Percentiles rank a stretch among this genome's conserved stretches.
Conservation (phyloP, 2,797 vertebrate genomes). For the Ispidina lecontei region DNA sequence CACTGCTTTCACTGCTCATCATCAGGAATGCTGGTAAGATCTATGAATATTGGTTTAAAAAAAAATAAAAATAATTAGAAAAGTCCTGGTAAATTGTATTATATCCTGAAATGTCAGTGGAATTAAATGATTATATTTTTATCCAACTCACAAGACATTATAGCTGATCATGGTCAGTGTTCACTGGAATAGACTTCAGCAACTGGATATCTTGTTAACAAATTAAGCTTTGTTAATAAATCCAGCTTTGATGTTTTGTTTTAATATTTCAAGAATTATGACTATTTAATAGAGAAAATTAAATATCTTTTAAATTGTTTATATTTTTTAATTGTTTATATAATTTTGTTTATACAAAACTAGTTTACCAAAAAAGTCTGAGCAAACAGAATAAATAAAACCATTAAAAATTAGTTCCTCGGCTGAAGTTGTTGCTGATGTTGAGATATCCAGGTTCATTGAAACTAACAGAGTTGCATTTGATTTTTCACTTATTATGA, state of each 20-base stretch:
- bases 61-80: neutral
- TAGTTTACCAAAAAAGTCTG: neutral
- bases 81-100: neutral
- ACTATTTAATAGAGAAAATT: neutral
- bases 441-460: neutral
- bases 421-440: neutral
- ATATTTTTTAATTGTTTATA: no score
- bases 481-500: neutral
- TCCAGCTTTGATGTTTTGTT: neutral
- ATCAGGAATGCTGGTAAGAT: neutral
- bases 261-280: neutral
- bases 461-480: neutral
- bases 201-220: neutral
- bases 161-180: neutral
- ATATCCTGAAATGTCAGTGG: neutral
- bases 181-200: neutral
- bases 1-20: neutral
- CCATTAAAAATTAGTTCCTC: neutral
- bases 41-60: neutral
- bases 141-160: neutral
- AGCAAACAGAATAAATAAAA: neutral
- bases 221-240: neutral
- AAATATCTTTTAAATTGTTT: slow-evolving; percentile 2
- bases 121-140: neutral
- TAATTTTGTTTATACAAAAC: neutral